phyloP scores from a whole-genome alignment of 2,888 invertebrate species.

The Cryptophagus acutangulus region DNA sequence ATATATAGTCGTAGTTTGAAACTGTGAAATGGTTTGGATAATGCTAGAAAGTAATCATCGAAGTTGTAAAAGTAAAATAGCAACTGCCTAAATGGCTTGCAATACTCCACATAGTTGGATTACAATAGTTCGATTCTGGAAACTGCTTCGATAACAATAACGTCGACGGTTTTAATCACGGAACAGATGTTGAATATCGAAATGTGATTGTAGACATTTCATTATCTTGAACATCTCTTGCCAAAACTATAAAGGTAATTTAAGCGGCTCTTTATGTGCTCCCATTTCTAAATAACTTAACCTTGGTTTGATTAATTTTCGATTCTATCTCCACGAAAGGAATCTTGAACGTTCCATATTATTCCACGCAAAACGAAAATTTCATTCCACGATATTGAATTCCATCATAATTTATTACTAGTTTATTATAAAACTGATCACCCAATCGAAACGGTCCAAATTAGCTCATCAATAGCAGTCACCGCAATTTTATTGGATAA shows the following conservation, averaged over 20 bases:
- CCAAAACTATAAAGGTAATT: constrained; percentile 8
- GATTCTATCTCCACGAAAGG: background rate
- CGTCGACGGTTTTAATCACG: constrained; percentile 3
- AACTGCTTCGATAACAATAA: constrained; percentile 5
- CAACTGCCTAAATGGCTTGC: constrained; percentile 3
- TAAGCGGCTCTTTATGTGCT: constrained; percentile 1
- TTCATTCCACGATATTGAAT: background rate
- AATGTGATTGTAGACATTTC: constrained; percentile 29
- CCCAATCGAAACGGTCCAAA: background rate
- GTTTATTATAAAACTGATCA: constrained; percentile 1
- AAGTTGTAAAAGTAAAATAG: too few relatives aligned
- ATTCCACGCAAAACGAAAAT: background rate
- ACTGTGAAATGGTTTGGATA: too few relatives aligned
- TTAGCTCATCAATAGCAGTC: background rate
- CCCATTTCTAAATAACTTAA: constrained; percentile 3
- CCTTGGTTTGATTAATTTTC: constrained; percentile 1
- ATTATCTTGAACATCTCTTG: constrained; percentile 27
- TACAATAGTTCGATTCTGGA: constrained; percentile 2
- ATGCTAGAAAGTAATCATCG: too few relatives aligned
- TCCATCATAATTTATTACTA: background rate
- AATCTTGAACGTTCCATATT: background rate
- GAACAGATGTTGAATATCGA: constrained; percentile 29
- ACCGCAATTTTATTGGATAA: constrained; percentile 18
- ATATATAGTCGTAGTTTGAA: too few relatives aligned
- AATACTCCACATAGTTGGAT: background rate